Percentiles rank a stretch among this genome's conserved stretches.
Evolutionary conservation across 2,888 invertebrate genomes (phyloP).

Genomic region (Tineola bisselliella): DNA sequence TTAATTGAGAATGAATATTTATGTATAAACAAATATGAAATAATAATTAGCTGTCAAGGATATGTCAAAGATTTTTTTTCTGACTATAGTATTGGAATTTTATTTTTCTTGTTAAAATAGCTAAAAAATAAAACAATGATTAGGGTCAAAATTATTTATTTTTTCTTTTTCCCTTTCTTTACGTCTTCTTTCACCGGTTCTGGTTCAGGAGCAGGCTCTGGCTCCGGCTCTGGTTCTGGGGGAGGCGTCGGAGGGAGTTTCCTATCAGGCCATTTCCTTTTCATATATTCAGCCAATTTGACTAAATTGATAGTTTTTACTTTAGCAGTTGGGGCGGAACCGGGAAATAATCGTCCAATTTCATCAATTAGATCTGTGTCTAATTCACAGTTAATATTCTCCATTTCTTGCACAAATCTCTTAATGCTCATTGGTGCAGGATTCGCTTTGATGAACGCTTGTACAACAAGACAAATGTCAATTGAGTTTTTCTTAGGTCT

Average conservation of each 20-base stretch:
- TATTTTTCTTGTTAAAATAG: too few species aligned
- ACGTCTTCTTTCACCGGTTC: constrained; percentile 15
- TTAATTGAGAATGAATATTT: too few species aligned
- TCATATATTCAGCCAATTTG: constrained; percentile 32
- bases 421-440: constrained; percentile 24
- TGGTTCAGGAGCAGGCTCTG: constrained; percentile 26
- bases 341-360: constrained; percentile 30
- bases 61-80: too few species aligned
- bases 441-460: constrained; percentile 32
- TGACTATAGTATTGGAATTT: too few species aligned
- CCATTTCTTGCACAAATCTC: constrained; percentile 24
- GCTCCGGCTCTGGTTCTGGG: constrained; percentile 28
- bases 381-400: constrained; percentile 22
- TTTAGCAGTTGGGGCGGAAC: constrained; percentile 26
- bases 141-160: not conserved
- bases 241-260: constrained; percentile 37
- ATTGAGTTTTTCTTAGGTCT: constrained; percentile 27
- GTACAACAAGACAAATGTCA: constrained; percentile 33
- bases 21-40: too few species aligned
- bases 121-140: too few species aligned
- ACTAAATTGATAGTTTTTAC: constrained; percentile 29
- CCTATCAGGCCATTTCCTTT: constrained; percentile 42
- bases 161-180: constrained; percentile 18
- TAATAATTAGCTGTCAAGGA: too few species aligned
- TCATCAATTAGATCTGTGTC: constrained; percentile 33